phyloP scores from a whole-genome alignment of 2,113 vertebrate genomes.

The Urocitellus parryii region DNA sequence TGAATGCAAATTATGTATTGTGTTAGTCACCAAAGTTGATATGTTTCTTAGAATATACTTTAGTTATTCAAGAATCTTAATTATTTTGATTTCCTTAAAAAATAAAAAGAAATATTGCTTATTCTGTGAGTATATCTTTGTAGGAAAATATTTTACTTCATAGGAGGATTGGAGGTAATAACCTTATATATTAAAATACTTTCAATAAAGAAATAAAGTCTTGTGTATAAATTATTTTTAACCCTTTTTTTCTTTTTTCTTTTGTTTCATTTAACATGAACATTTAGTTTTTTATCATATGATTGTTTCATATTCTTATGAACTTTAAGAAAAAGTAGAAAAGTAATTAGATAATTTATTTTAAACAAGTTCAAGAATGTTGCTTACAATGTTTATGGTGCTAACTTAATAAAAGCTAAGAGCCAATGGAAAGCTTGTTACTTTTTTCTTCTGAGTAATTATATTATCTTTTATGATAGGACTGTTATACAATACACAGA shows the following conservation, averaged over 20 bases:
- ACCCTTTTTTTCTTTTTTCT: slow-evolving; percentile 46
- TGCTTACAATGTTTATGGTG: not conserved
- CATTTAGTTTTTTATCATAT: slow-evolving; percentile 49
- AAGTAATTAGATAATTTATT: slow-evolving; percentile 31
- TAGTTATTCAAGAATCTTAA: slow-evolving; percentile 85
- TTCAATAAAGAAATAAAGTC: slow-evolving; percentile 61
- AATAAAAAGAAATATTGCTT: slow-evolving; percentile 85
- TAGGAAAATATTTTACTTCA: slow-evolving; percentile 80
- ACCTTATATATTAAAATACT: slow-evolving; percentile 70
- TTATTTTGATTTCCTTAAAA: slow-evolving; percentile 87
- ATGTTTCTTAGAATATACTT: slow-evolving; percentile 83
- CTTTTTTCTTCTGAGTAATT: not conserved
- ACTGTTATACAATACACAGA: not conserved
- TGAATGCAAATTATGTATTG: slow-evolving; percentile 86
- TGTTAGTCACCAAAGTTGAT: not conserved
- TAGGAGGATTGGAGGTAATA: not conserved
- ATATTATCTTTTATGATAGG: not conserved
- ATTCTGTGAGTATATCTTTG: slow-evolving; percentile 81
- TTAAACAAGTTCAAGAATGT: not conserved
- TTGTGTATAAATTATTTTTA: slow-evolving; percentile 74
- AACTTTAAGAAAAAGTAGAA: slow-evolving; percentile 39
- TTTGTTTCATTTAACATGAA: slow-evolving; percentile 42
- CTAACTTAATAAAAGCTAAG: not conserved
- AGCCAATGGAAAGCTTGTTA: not conserved
- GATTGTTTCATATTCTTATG: slow-evolving; percentile 56